Base-by-base conservation (phyloP, 2,797 vertebrate genomes). In the Chelon auratus region DNA sequence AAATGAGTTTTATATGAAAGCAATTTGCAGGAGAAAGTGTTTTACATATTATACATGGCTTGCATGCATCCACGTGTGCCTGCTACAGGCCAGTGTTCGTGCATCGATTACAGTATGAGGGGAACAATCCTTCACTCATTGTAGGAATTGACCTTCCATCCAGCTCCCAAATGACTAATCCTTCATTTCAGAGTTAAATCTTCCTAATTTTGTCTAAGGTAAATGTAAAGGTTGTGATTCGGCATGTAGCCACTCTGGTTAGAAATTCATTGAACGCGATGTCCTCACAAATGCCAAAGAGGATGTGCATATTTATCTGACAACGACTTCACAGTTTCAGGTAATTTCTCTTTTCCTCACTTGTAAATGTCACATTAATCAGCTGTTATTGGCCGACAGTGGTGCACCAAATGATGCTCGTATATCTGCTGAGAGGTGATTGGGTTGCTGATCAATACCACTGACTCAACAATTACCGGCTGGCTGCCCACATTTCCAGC, bases 1-100 rank as follows among this genome's bases (percentile, higher is more conserved):
- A 47, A 56, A 67, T 77, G 10, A 43, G 42, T 66, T 47, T 53
- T n/a, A 13, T 9, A 22, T 59, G 9, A 58, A 60, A 40, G 13
- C 26, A 30, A 71, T 50, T 48, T 48, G 18, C 14, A 17, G 12
- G 15, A 14, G 8, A 18, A 10, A 2, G 17, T 37, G 48, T 53
- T 55, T 50, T 20, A 17, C 17, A 51, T 26, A 52, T 52, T 45
- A 33, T 12, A 47, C 30, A 5, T 18, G 17, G 30, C 3, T 9
- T 22, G 26, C 18, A 24, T 42, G 60, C 11, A 11, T 11, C 3
- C 18, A 1, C 39, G 18, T 58, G 20, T 55, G 18, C 43, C 15
- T 57, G 36, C 52, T 45, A 10, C 48, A 11, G 13, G 15, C 40
- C 40, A 42, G 40, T 15, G 13, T 42, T 4, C 5, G 17, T 7